These are phyloP conservation scores for Macrobrachium rosenbergii DNA, from an alignment of 1,140 invertebrate species.

Conservation along the genomic window DNA sequence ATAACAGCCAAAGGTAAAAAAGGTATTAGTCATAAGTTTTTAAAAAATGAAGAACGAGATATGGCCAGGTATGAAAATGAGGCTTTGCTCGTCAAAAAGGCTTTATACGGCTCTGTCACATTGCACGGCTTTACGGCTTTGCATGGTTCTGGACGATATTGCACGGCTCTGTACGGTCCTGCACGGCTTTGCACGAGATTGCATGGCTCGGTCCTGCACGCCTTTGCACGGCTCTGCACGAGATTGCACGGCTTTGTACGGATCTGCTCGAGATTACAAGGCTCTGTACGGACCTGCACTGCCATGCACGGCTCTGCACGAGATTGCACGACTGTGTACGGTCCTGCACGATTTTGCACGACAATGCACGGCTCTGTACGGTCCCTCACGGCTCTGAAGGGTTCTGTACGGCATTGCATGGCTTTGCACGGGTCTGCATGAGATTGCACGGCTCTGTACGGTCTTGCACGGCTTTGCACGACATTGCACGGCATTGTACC, in stretches of 20 bases:
- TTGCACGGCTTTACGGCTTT: slow-evolving; percentile 61
- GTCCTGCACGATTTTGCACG: slow-evolving; percentile 54
- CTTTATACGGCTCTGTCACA: slow-evolving; percentile 62
- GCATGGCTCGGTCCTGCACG: slow-evolving; percentile 64
- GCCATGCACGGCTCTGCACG: slow-evolving; percentile 52
- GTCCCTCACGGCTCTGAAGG: slow-evolving; percentile 60
- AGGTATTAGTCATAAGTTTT: too few relatives aligned
- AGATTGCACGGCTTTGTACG: slow-evolving; percentile 62
- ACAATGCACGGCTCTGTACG: slow-evolving; percentile 47
- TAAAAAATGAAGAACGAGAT: too few relatives aligned
- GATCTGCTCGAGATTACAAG: slow-evolving; percentile 55
- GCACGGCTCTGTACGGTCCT: slow-evolving; percentile 63
- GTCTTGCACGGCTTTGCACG: slow-evolving; percentile 59
- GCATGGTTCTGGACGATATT: slow-evolving; percentile 56
- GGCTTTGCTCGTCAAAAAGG: slow-evolving; percentile 60
- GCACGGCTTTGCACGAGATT: slow-evolving; percentile 60
- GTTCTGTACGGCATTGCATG: slow-evolving; percentile 63
- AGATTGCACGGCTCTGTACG: slow-evolving; percentile 60
- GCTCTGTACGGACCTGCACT: slow-evolving; percentile 60
- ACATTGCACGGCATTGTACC: slow-evolving; percentile 59
- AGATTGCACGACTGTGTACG: slow-evolving; percentile 55
- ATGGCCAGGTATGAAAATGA: slow-evolving; percentile 56
- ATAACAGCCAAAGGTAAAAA: too few relatives aligned
- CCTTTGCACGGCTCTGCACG: slow-evolving; percentile 64
- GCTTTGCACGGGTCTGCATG: slow-evolving; percentile 47